These are phyloP conservation scores for Corvus moneduloides DNA, from an alignment of 2,113 vertebrate genomes.

Conservation along the genomic window DNA sequence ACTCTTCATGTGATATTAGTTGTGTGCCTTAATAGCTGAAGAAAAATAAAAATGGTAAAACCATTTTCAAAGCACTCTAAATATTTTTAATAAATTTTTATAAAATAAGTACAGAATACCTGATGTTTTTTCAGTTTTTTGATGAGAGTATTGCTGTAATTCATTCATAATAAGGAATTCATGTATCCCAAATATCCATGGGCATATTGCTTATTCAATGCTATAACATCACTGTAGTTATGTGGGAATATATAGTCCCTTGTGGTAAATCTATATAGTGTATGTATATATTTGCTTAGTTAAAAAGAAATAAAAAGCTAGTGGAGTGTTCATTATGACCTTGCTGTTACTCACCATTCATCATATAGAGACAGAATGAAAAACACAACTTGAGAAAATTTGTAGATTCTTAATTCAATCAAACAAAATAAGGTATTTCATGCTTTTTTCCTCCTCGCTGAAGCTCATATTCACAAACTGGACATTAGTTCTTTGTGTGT, in stretches of 20 bases:
- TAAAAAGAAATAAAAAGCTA: neutral
- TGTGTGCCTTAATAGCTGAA: neutral
- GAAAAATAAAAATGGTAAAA: neutral
- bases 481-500: neutral
- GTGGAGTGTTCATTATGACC: neutral
- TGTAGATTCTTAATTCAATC: neutral
- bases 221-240: neutral
- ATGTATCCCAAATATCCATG: neutral
- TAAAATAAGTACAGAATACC: neutral
- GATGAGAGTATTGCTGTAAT: neutral
- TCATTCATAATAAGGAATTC: neutral
- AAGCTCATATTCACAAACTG: neutral
- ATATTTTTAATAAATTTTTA: neutral
- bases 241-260: neutral
- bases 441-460: rapidly evolving
- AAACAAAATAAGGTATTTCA: neutral
- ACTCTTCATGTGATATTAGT: neutral
- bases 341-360: neutral
- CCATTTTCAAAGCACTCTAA: neutral
- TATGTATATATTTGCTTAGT: neutral
- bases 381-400: neutral
- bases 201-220: neutral
- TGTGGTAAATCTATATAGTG: neutral
- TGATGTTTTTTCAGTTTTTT: neutral
- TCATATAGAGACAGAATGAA: neutral